phyloP scores from a whole-genome alignment of 2,113 vertebrate species.

The Maccullochella peelii region DNA sequence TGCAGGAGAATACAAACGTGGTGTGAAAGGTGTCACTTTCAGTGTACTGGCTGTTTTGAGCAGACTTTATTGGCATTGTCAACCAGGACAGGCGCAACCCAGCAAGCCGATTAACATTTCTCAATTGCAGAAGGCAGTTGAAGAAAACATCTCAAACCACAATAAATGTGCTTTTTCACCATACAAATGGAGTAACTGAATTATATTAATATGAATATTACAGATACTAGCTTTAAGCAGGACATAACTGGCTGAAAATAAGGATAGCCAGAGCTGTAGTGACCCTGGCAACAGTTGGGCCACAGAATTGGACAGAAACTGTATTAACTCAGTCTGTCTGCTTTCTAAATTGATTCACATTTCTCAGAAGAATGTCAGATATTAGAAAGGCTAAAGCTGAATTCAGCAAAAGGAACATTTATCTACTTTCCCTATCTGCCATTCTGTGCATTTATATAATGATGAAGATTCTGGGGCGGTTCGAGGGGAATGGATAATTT shows the following conservation, averaged over 20 bases:
- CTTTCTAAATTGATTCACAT: constrained; percentile 31
- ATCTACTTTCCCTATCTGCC: constrained; percentile 7
- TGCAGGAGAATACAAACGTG: constrained; percentile 33
- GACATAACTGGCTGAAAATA: background rate
- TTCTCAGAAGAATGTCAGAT: constrained; percentile 34
- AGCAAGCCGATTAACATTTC: background rate
- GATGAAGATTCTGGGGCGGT: constrained; percentile 12
- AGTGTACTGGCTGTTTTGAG: constrained; percentile 1
- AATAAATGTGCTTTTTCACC: background rate
- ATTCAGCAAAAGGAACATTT: constrained; percentile 12
- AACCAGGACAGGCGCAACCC: background rate
- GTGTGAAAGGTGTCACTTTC: constrained; percentile 43
- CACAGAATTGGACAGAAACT: constrained; percentile 10
- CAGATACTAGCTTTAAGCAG: background rate
- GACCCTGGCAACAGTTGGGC: constrained; percentile 21
- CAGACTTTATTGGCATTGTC: constrained; percentile 21
- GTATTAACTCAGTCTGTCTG: constrained; percentile 22
- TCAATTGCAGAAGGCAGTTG: background rate
- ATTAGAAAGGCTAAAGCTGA: constrained; percentile 11
- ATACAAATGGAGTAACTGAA: background rate
- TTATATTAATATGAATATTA: background rate
- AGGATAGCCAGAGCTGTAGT: background rate
- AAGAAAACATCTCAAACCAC: background rate
- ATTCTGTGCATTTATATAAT: constrained; percentile 28
- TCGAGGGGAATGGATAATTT: constrained; percentile 54